Conservation (phyloP, 2,113 vertebrate species). For the Clarias magur region DNA sequence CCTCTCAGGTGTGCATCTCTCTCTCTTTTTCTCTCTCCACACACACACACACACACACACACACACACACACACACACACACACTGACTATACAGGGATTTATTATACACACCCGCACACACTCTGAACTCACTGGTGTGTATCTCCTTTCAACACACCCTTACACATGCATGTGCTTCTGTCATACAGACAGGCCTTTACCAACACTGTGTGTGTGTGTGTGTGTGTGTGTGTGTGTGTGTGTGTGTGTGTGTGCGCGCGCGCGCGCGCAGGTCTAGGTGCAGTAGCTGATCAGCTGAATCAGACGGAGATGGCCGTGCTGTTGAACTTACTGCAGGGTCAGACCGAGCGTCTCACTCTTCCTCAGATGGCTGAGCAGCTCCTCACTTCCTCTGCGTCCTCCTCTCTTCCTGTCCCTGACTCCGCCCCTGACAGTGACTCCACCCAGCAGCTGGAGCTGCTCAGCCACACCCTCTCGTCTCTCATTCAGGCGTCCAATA, state of each 20-base stretch:
- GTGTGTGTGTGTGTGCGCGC: conserved; percentile 3
- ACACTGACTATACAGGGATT: not conserved
- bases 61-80: not conserved
- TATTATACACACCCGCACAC: not conserved
- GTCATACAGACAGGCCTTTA: not conserved
- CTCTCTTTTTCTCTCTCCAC: not conserved
- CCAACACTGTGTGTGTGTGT: not conserved
- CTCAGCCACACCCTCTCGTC: conserved; percentile 89
- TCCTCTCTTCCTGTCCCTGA: conserved; percentile 48
- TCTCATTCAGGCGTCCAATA: conserved; percentile 80
- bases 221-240: not conserved
- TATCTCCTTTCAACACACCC: not conserved
- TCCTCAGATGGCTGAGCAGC: conserved; percentile 87
- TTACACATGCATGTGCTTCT: not conserved
- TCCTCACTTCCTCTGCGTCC: conserved; percentile 70
- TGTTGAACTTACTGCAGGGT: conserved; percentile 95
- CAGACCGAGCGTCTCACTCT: conserved; percentile 87
- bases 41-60: not conserved
- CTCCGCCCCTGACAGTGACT: conserved; percentile 78
- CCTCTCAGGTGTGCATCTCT: not conserved
- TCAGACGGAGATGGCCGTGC: conserved; percentile 90
- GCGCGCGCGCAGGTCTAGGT: conserved; percentile 75
- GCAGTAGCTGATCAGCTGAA: conserved; percentile 94
- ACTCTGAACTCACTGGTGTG: not conserved
- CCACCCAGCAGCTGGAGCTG: conserved; percentile 83